Conservation (phyloP, 2,113 vertebrate species). For the Periophthalmodon schlosseri region DNA sequence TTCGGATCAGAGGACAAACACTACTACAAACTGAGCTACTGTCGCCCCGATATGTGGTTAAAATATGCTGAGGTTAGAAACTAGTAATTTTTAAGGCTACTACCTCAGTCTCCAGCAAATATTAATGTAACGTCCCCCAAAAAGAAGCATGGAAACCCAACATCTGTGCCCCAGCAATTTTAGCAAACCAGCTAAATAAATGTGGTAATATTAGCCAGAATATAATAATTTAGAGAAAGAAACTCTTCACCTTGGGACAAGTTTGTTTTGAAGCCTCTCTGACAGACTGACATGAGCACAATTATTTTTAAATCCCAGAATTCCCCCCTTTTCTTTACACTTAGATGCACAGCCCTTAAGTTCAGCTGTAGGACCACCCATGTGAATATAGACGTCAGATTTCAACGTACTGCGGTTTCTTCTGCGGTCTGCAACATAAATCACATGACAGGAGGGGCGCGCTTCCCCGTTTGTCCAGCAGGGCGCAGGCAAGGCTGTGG, state of each 20-base stretch:
- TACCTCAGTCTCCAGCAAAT: too few species aligned
- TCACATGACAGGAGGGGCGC: constrained; percentile 34
- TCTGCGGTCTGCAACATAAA: constrained; percentile 50
- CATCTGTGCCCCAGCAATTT: too few species aligned
- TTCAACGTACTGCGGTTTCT: constrained; percentile 32
- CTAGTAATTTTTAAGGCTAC: too few species aligned
- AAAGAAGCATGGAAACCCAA: too few species aligned
- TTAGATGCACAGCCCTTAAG: constrained; percentile 49
- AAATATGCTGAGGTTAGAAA: too few species aligned
- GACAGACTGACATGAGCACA: constrained; percentile 58
- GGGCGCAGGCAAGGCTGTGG: constrained; percentile 60
- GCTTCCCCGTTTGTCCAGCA: constrained; percentile 44
- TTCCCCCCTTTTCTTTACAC: constrained; percentile 48
- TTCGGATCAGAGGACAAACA: too few species aligned
- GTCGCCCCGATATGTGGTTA: too few species aligned
- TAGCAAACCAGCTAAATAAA: background rate
- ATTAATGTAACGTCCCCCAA: too few species aligned
- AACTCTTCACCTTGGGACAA: constrained; percentile 38
- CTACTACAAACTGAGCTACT: too few species aligned
- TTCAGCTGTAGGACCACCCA: constrained; percentile 72
- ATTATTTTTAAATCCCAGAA: constrained; percentile 43
- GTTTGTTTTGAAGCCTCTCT: constrained; percentile 55
- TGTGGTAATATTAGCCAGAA: constrained; percentile 39
- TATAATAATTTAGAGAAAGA: constrained; percentile 47
- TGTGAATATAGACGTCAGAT: constrained; percentile 62